Percentiles rank a stretch among this genome's conserved stretches.
Conservation (phyloP, 2,113 vertebrate species). For the Isurus oxyrinchus region DNA sequence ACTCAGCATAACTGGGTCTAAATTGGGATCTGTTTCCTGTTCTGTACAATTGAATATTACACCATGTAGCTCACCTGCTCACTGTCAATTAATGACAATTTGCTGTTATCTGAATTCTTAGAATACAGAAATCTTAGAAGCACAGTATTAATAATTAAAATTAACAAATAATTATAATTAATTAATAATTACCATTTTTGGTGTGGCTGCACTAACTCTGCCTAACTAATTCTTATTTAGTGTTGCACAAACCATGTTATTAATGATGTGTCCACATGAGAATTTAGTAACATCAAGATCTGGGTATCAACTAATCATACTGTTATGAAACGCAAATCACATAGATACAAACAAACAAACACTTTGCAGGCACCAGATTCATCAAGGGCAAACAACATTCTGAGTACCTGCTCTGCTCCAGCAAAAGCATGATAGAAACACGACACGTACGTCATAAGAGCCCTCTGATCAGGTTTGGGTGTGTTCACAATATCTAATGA, state of each 20-base stretch:
- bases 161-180: no score
- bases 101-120: neutral
- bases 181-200: neutral
- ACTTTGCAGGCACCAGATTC: constrained; percentile 42
- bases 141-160: no score
- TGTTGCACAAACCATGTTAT: neutral
- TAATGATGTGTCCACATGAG: neutral
- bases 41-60: no score
- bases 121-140: neutral
- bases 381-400: constrained; percentile 42
- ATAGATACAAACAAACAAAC: neutral
- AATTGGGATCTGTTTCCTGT: neutral
- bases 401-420: constrained; percentile 91
- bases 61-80: no score
- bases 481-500: constrained; percentile 91
- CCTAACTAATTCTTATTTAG: neutral
- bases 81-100: neutral
- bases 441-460: constrained; percentile 98
- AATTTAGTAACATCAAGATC: neutral
- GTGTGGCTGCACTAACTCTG: neutral
- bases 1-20: neutral
- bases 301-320: neutral
- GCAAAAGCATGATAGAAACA: constrained; percentile 99
- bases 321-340: neutral
- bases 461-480: constrained; percentile 95